Evolutionary conservation across 2,113 vertebrate species (phyloP).

Genomic region (Cavia aperea): DNA sequence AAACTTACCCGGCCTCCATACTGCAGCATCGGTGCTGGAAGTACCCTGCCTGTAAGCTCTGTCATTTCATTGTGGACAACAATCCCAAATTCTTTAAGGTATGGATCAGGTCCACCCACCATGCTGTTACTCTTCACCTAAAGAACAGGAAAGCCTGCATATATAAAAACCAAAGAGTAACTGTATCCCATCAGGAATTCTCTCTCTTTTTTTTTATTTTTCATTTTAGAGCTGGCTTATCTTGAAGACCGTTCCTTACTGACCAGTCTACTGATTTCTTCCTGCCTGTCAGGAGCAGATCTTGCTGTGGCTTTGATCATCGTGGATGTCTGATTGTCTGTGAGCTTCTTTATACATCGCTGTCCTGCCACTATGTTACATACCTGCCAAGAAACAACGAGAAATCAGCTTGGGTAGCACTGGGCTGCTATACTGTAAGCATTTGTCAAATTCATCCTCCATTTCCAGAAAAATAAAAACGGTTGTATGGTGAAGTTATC

Average conservation of each 20-base stretch:
- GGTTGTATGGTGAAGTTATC: not conserved
- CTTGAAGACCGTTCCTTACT: slow-evolving; percentile 68
- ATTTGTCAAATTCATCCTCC: not conserved
- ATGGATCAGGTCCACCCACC: slow-evolving; percentile 96
- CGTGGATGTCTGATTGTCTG: slow-evolving; percentile 98
- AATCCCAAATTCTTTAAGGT: slow-evolving; percentile 98
- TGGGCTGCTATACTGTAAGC: not conserved
- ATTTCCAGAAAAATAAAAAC: slow-evolving; percentile 22
- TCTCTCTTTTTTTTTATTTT: not conserved
- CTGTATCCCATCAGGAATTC: slow-evolving; percentile 44
- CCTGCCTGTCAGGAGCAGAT: slow-evolving; percentile 96
- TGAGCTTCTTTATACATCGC: slow-evolving; percentile 98
- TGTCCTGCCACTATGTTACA: slow-evolving; percentile 99
- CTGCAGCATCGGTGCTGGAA: slow-evolving; percentile 98
- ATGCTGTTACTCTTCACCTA: slow-evolving; percentile 99
- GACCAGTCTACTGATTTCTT: slow-evolving; percentile 97
- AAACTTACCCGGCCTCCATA: slow-evolving; percentile 97
- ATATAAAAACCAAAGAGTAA: slow-evolving; percentile 61
- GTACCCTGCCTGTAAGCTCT: slow-evolving; percentile 93
- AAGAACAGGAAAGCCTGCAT: slow-evolving; percentile 54
- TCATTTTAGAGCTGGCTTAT: slow-evolving; percentile 23
- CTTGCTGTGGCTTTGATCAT: slow-evolving; percentile 99
- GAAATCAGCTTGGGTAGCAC: not conserved
- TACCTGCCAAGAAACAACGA: slow-evolving; percentile 78
- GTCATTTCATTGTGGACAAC: slow-evolving; percentile 99